These are phyloP conservation scores for Trogon surrucura DNA, from an alignment of 2,113 vertebrate genomes.

Conservation along the genomic window DNA sequence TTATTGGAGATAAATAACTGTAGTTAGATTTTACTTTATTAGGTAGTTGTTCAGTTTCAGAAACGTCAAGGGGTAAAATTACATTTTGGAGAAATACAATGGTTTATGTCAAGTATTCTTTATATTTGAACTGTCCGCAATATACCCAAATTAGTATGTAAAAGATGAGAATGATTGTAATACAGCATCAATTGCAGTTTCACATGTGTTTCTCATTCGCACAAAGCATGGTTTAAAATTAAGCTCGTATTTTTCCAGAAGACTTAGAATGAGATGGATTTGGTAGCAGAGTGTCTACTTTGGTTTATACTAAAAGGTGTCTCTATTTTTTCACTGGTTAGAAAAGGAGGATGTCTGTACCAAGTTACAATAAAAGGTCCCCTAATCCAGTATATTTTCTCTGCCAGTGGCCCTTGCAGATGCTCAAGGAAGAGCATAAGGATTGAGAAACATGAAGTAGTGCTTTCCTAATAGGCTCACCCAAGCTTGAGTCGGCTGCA, in stretches of 20 bases:
- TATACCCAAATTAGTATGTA: background rate
- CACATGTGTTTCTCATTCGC: accelerated
- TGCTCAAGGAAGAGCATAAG: background rate
- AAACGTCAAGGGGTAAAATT: background rate
- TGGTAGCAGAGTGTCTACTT: background rate
- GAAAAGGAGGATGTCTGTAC: background rate
- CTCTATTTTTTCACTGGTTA: background rate
- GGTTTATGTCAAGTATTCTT: background rate
- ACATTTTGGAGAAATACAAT: background rate
- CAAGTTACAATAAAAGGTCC: background rate
- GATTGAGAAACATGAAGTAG: background rate
- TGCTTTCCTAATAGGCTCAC: background rate
- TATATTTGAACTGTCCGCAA: background rate
- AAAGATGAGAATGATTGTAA: background rate
- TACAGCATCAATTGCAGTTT: background rate
- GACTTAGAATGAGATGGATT: background rate
- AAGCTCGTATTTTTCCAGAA: background rate
- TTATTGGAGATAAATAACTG: background rate
- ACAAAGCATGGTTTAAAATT: background rate
- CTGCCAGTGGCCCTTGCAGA: background rate
- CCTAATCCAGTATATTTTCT: background rate
- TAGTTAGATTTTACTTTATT: background rate
- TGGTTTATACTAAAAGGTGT: background rate
- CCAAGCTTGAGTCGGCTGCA: background rate
- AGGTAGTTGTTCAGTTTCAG: background rate